Evolutionary conservation across 2,888 invertebrate genomes (phyloP).

Genomic region (Athalia rosae): DNA sequence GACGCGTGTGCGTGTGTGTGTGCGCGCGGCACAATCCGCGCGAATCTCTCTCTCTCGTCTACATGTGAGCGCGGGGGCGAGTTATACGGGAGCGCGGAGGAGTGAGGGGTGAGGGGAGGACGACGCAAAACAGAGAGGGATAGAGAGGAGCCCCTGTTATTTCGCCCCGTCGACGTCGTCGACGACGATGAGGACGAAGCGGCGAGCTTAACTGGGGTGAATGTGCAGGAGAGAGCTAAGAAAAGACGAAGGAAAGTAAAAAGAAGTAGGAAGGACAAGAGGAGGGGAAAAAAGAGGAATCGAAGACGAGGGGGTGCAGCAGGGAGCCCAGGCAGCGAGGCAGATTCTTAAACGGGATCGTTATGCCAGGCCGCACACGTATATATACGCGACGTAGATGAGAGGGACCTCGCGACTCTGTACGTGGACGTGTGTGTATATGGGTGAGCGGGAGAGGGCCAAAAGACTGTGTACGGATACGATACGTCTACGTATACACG

Average conservation of each 20-base stretch:
- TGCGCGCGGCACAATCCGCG: too few relatives aligned
- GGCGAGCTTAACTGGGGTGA: conserved; percentile 31
- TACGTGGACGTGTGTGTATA: conserved; percentile 14
- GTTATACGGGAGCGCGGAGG: conserved; percentile 12
- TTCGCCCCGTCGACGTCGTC: conserved; percentile 40
- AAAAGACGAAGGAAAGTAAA: not conserved
- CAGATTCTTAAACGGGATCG: conserved; percentile 71
- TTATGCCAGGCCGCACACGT: conserved; percentile 63
- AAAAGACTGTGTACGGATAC: not conserved
- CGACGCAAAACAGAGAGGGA: conserved; percentile 24
- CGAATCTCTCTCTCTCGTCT: not conserved
- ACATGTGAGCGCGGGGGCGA: conserved; percentile 28
- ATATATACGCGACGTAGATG: not conserved
- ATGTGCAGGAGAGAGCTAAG: conserved; percentile 49
- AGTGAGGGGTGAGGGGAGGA: conserved; percentile 26
- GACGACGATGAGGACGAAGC: too few relatives aligned
- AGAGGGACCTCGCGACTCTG: not conserved
- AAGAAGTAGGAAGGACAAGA: conserved; percentile 54
- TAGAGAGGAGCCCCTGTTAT: conserved; percentile 18
- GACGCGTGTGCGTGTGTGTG: too few relatives aligned
- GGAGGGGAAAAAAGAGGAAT: conserved; percentile 39
- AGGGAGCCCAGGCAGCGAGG: conserved; percentile 53
- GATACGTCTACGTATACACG: too few relatives aligned
- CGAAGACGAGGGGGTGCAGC: conserved; percentile 50
- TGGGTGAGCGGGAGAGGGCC: not conserved